These are phyloP conservation scores for Perca fluviatilis DNA, from an alignment of 2,113 vertebrate species.

Conservation along the genomic window DNA sequence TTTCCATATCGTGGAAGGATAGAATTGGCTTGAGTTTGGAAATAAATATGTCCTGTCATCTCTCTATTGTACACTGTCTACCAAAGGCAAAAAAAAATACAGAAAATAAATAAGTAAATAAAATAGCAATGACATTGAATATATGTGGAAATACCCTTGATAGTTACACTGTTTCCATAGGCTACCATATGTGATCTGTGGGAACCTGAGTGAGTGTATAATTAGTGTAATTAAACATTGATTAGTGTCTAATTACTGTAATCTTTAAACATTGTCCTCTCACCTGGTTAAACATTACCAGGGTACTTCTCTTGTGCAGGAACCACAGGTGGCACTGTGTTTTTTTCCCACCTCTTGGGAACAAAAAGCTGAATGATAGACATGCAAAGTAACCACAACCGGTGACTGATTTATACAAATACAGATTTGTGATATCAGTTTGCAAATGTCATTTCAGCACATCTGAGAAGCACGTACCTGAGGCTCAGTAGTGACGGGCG, in stretches of 20 bases:
- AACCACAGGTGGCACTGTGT: not conserved
- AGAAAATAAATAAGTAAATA: not conserved
- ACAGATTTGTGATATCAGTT: not conserved
- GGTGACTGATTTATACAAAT: not conserved
- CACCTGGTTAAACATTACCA: constrained; percentile 10
- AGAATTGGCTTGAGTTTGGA: no score
- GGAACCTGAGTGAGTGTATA: not conserved
- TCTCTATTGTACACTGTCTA: not conserved
- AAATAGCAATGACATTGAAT: not conserved
- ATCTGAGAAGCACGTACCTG: constrained; percentile 49
- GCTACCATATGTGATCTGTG: not conserved
- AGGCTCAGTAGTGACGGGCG: not conserved
- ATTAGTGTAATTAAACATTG: not conserved
- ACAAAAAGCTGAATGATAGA: constrained; percentile 6
- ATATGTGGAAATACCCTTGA: not conserved
- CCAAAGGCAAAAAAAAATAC: not conserved
- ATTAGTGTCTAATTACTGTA: not conserved
- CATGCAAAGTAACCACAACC: not conserved
- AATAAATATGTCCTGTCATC: not conserved
- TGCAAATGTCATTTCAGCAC: not conserved
- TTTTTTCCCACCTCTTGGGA: not conserved
- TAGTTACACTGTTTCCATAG: not conserved
- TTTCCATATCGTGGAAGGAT: no score
- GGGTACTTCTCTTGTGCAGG: not conserved
- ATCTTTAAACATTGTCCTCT: not conserved